Evolutionary conservation across 2,113 vertebrate species (phyloP), one percentile per base, ranked within the genome.

Genomic region (Apus apus): DNA sequence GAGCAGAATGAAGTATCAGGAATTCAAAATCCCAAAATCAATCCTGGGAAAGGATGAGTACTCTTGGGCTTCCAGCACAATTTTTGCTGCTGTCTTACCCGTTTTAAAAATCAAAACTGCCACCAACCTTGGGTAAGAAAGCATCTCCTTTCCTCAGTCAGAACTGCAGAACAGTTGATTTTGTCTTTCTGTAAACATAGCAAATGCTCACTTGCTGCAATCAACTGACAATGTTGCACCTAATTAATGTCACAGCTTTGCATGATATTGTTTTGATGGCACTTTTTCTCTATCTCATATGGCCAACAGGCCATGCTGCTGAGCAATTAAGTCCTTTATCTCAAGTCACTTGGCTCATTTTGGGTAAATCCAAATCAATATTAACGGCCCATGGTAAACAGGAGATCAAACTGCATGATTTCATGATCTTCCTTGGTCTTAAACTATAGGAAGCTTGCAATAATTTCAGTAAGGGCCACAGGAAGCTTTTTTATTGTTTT

Each of bases 21-120:
- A 90, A 81, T 64, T 93, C 60, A 82, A 94, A 93, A 89, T 54
- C 85, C 70, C 40, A 70, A 27, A n/a, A 70, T 80, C 93, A 94
- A 94, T 64, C 29, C 29, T 78, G 76, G 68, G 34, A 51, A 67
- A 53, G 62, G 20, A 68, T 19, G 16, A 32, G 40, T 20, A 3
- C 23, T 58, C 56, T 26, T 70, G 46, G 50, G 18, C 70, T 92
- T 74, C 51, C 27, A 74, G 56, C 19, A 38, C 57, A 78, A 79
- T 32, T 62, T 62, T 15, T 46, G 0, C 40, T 43, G 40, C 40
- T 20, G 15, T 56, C 83, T 85, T 66, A 75, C 21, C 12, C 61
- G 40, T 38, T 83, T 72, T 7, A 62, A 65, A 92, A 75, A 72
- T 64, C 32, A 51, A 72, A 91, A 54, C 43, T 58, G 60, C 50